Percentiles rank a stretch among this genome's conserved stretches.
Evolutionary conservation across 2,113 vertebrate genomes (phyloP).

Genomic region (Cricetomys ansorgei): DNA sequence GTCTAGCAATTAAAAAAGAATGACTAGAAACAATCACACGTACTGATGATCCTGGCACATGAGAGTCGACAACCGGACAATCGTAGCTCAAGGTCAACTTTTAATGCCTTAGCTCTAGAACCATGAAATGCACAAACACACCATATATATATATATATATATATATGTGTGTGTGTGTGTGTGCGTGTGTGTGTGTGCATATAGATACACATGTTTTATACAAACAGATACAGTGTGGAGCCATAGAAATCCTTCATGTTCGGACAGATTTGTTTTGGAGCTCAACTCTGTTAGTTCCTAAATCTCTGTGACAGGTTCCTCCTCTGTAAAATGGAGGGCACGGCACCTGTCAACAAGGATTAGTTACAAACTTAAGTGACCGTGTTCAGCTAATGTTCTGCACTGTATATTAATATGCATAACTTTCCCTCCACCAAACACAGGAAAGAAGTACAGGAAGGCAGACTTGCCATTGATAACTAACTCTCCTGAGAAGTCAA

Average conservation of each 20-base stretch:
- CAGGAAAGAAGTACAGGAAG: background rate
- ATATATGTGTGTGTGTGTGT: no score
- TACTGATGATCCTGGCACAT: no score
- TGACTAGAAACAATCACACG: background rate
- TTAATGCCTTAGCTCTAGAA: background rate
- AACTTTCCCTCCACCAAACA: rapidly evolving
- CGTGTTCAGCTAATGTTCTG: background rate
- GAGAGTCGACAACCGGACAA: background rate
- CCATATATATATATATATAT: no score
- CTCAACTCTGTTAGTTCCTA: background rate
- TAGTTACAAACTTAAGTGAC: conserved; percentile 11
- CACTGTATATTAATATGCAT: background rate
- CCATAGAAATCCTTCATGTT: background rate
- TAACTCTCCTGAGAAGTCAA: background rate
- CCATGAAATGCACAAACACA: background rate
- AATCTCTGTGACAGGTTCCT: background rate
- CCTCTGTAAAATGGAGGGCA: background rate
- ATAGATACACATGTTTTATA: no score
- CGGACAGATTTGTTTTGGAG: background rate
- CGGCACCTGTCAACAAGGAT: background rate
- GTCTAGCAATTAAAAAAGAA: background rate
- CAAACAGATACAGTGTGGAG: background rate
- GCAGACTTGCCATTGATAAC: background rate
- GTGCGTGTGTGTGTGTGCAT: no score
- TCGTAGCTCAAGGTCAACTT: background rate